These are phyloP conservation scores for Pteropus rufus DNA, from an alignment of 2,797 vertebrate species.

Conservation along the genomic window DNA sequence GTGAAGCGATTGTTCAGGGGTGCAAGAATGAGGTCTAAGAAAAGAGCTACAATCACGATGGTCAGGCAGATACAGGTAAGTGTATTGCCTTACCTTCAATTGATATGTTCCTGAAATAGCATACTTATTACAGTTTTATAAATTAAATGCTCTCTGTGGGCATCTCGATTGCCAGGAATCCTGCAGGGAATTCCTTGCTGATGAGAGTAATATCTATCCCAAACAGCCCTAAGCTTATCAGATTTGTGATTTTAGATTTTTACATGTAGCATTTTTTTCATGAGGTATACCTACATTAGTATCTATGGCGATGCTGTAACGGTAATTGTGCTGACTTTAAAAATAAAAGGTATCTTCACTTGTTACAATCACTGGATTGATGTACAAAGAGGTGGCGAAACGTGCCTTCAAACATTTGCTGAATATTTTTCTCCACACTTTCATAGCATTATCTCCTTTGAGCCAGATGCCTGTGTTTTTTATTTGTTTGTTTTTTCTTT, in stretches of 20 bases:
- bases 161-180: not conserved
- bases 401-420: constrained; percentile 48
- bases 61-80: not conserved
- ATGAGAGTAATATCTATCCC: not conserved
- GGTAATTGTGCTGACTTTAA: not conserved
- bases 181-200: not conserved
- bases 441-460: constrained; percentile 50
- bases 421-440: constrained; percentile 52
- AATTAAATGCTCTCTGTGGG: not conserved
- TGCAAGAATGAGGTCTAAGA: not conserved
- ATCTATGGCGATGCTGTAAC: not conserved
- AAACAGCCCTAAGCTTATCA: not conserved
- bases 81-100: not conserved
- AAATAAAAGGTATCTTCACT: not conserved
- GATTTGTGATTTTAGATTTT: not conserved
- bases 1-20: not conserved
- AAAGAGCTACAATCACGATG: not conserved
- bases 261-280: not conserved
- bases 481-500: not conserved
- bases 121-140: not conserved
- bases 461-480: constrained; percentile 37
- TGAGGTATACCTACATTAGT: not conserved
- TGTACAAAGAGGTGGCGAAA: constrained; percentile 42
- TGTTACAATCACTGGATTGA: not conserved
- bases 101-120: not conserved